Evolutionary conservation across 2,113 vertebrate species (phyloP).

Genomic region (Leucoraja erinaceus): DNA sequence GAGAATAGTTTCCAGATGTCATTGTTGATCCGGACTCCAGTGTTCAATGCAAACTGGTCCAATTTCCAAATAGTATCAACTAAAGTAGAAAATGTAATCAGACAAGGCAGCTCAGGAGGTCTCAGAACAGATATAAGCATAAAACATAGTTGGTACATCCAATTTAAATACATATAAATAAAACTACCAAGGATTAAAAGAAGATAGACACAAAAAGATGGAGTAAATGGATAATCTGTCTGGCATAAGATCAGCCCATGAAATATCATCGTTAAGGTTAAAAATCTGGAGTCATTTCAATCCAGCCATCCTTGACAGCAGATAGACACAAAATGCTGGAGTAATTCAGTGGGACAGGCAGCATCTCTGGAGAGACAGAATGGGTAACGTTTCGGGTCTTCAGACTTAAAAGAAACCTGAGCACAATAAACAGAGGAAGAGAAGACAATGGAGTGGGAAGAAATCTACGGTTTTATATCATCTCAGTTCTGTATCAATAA

Average conservation of each 20-base stretch:
- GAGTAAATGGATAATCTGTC: no score
- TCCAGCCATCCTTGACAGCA: no score
- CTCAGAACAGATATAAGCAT: neutral
- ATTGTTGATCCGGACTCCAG: neutral
- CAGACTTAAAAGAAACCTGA: no score
- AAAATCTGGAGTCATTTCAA: no score
- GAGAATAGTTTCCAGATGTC: neutral
- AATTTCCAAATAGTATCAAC: neutral
- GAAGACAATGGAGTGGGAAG: neutral
- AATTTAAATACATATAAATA: neutral
- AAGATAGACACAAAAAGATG: no score
- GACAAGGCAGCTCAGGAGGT: neutral
- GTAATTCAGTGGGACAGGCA: no score
- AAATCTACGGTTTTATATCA: neutral
- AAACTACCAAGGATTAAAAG: neutral
- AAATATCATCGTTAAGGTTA: no score
- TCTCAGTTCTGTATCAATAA: neutral
- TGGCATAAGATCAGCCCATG: no score
- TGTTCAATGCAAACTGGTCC: neutral
- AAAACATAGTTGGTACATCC: neutral
- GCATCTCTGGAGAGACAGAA: no score
- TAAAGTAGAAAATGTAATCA: neutral
- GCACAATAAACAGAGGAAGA: neutral
- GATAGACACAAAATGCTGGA: no score
- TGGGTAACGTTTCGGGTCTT: no score